These are phyloP conservation scores for Dryococelus australis DNA, from an alignment of 2,888 invertebrate species.

Conservation along the genomic window DNA sequence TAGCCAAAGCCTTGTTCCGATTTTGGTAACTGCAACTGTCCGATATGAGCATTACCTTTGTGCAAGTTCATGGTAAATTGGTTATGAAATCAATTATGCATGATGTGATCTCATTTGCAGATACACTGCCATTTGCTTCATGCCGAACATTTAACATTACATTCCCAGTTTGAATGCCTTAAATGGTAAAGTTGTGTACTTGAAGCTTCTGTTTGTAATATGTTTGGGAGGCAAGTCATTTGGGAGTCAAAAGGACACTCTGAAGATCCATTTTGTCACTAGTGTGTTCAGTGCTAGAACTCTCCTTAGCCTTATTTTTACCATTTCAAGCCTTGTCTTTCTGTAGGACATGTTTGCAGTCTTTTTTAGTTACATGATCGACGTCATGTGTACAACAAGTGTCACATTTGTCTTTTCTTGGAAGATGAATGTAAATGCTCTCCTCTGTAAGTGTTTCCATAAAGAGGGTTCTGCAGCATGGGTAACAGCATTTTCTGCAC, in stretches of 20 bases:
- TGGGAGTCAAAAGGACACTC: neutral
- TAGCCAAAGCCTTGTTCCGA: slow-evolving; percentile 23
- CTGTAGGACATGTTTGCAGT: too few species aligned
- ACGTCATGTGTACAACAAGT: too few species aligned
- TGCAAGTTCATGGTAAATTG: neutral
- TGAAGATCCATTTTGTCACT: too few species aligned
- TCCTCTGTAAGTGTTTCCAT: too few species aligned
- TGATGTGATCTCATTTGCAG: slow-evolving; percentile 4
- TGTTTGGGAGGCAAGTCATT: neutral
- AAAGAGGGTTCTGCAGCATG: too few species aligned
- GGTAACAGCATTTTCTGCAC: too few species aligned
- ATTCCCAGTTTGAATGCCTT: neutral
- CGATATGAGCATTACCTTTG: slow-evolving; percentile 21
- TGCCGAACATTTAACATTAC: neutral
- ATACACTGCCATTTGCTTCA: neutral
- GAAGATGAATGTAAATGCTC: too few species aligned
- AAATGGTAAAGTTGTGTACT: slow-evolving; percentile 20
- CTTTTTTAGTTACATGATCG: too few species aligned
- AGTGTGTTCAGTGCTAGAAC: too few species aligned
- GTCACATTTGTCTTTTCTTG: too few species aligned
- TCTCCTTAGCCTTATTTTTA: too few species aligned
- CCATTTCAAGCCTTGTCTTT: too few species aligned
- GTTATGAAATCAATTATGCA: neutral
- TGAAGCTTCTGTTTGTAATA: slow-evolving; percentile 1
- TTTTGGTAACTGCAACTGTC: slow-evolving; percentile 25